Evolutionary conservation across 2,797 vertebrate genomes (phyloP).

Genomic region (Serranus cabrilla): DNA sequence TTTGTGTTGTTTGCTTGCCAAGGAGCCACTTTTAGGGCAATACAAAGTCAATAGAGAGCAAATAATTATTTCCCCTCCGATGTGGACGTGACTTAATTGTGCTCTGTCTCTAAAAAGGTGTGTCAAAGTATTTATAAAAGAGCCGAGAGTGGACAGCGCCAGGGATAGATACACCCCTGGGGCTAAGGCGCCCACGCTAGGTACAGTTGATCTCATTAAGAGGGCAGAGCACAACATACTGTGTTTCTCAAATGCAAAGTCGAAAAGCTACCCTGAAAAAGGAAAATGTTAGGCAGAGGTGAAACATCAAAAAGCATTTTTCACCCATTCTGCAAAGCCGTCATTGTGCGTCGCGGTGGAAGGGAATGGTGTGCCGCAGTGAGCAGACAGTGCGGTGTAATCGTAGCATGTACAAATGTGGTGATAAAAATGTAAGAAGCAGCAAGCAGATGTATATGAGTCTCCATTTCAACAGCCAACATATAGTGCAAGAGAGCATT

Average conservation of each 20-base stretch:
- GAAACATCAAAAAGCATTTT: constrained; percentile 74
- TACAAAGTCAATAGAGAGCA: no score
- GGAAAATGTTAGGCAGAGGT: constrained; percentile 77
- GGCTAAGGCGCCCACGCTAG: constrained; percentile 7
- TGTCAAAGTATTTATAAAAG: constrained; percentile 45
- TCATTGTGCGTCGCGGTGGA: constrained; percentile 29
- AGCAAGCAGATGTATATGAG: constrained; percentile 78
- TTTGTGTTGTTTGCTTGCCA: no score
- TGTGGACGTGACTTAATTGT: no score
- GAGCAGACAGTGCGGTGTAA: constrained; percentile 67
- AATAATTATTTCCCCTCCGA: no score
- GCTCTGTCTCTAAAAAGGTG: constrained; percentile 1
- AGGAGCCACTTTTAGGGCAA: no score
- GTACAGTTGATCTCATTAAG: constrained; percentile 30
- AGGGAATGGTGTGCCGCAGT: constrained; percentile 59
- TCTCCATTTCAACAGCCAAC: constrained; percentile 60
- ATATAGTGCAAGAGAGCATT: constrained; percentile 34
- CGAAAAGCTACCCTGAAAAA: constrained; percentile 74
- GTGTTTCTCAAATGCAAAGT: constrained; percentile 29
- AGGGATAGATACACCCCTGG: constrained; percentile 29
- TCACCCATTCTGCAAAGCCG: constrained; percentile 65
- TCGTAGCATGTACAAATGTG: constrained; percentile 62
- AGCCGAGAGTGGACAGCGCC: constrained; percentile 33
- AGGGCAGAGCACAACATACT: constrained; percentile 22
- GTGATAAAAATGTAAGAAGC: constrained; percentile 76